Percentiles rank a stretch among this genome's conserved stretches.
phyloP scores from a whole-genome alignment of 2,888 invertebrate species.

The Dasypogon diadema region DNA sequence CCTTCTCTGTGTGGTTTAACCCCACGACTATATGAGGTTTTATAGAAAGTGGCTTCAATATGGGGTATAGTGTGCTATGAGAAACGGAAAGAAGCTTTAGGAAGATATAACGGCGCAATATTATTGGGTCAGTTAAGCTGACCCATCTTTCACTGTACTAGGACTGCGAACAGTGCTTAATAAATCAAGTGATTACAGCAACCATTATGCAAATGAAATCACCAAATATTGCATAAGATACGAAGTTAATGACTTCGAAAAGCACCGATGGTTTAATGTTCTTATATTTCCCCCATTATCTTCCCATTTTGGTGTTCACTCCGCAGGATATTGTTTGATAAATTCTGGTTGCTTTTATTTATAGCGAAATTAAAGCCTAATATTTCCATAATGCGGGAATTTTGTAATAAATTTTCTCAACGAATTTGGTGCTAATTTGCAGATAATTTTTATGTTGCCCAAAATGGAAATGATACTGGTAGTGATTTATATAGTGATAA shows the following conservation, averaged over 20 bases:
- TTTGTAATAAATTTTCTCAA: too few relatives aligned
- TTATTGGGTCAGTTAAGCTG: neutral
- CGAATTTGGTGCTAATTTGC: too few relatives aligned
- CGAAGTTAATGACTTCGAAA: neutral
- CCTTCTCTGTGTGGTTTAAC: neutral
- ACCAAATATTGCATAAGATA: neutral
- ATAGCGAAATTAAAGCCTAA: too few relatives aligned
- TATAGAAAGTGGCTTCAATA: neutral
- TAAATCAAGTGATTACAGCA: constrained; percentile 3
- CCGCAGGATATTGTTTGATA: too few relatives aligned
- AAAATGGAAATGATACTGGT: too few relatives aligned
- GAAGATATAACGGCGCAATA: neutral
- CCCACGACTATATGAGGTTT: neutral
- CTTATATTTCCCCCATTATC: too few relatives aligned
- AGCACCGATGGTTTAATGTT: neutral
- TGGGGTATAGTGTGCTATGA: too few relatives aligned
- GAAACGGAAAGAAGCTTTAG: neutral
- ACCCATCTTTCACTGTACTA: neutral
- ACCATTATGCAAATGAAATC: neutral
- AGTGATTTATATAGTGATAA: too few relatives aligned
- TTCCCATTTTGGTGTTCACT: too few relatives aligned
- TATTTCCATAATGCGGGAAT: too few relatives aligned
- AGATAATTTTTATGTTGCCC: too few relatives aligned
- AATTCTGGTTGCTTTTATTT: too few relatives aligned
- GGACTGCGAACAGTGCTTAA: neutral